Base-by-base conservation (phyloP, 2,797 vertebrate genomes). In the Molossus molossus region DNA sequence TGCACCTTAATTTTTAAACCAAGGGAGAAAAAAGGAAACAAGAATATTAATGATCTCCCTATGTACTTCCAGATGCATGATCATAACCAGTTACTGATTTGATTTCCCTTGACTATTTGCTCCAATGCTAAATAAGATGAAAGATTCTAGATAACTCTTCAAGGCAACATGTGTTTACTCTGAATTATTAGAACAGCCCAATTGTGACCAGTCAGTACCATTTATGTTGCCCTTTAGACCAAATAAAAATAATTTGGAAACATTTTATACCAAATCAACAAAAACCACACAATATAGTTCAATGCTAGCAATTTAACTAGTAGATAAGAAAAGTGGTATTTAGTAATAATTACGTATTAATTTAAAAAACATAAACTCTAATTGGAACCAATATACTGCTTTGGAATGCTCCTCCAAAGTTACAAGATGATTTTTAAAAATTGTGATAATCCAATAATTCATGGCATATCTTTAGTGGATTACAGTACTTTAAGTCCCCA, bases 91-190 rank as follows among this genome's bases (percentile, higher is more conserved):
- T 98, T 97, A 97, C 97, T 95, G 97, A 98, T 96, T 98, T 87
- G 90, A 96, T 98, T 98, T 98, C 98, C 98, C 98, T 98, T 98
- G 96, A 97, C 98, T 98, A 97, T 98, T 98, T 97, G 97, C 98
- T 98, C 98, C 97, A 98, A 97, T 98, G 97, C 97, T 98, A 98
- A 98, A 98, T 98, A 98, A 98, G 98, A 98, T 99, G 98, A 98
- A 99, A 98, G 98, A 99, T 99, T 98, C 98, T 98, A 98, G 98
- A 99, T 99, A 99, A 99, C 99, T 99, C 99, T 99, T 99, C 99
- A 99, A 99, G 99, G 99, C 99, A 99, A 99, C 99, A 99, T 99
- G 99, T 99, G 99, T 99, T 99, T 99, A 99, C 99, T 99, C 99
- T 99, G 99, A 98, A 98, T 99, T 99, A 98, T 99, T 98, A 98